These are phyloP conservation scores for Alloplasta piceator DNA, from an alignment of 2,888 invertebrate genomes.

Conservation along the genomic window DNA sequence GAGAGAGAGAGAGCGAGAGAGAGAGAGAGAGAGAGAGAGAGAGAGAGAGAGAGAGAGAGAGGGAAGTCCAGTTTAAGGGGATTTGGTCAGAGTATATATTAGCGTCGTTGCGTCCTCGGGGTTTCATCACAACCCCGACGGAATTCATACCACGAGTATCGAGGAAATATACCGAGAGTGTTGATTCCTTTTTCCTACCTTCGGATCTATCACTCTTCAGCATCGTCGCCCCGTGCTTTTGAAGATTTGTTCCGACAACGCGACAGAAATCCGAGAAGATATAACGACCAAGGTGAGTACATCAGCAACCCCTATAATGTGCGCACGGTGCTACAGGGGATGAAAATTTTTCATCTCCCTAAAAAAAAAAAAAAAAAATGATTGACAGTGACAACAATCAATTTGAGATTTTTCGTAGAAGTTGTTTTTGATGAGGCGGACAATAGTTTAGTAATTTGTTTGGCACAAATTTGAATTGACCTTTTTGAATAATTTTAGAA, in stretches of 20 bases:
- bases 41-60: constrained; percentile 40
- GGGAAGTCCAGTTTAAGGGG: constrained; percentile 33
- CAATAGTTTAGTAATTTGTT: too few relatives aligned
- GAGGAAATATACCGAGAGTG: constrained; percentile 22
- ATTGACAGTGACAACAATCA: too few relatives aligned
- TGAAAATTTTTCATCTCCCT: too few relatives aligned
- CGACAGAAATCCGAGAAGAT: constrained; percentile 1
- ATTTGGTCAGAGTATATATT: constrained; percentile 76
- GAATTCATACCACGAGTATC: constrained; percentile 67
- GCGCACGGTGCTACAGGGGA: too few relatives aligned
- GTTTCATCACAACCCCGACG: constrained; percentile 78
- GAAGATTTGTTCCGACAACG: constrained; percentile 25
- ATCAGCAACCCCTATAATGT: too few relatives aligned
- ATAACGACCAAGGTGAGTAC: constrained; percentile 48
- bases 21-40: too few relatives aligned
- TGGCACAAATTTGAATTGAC: too few relatives aligned
- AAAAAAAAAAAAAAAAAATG: too few relatives aligned
- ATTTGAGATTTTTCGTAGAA: too few relatives aligned
- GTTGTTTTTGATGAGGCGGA: too few relatives aligned
- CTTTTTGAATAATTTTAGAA: too few relatives aligned
- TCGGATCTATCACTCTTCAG: background rate
- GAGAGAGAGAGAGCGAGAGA: constrained; percentile 40
- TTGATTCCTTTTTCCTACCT: background rate
- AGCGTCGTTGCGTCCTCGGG: constrained; percentile 76
- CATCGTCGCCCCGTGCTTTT: background rate